phyloP scores from a whole-genome alignment of 2,113 vertebrate species.

The Regulus satrapa region DNA sequence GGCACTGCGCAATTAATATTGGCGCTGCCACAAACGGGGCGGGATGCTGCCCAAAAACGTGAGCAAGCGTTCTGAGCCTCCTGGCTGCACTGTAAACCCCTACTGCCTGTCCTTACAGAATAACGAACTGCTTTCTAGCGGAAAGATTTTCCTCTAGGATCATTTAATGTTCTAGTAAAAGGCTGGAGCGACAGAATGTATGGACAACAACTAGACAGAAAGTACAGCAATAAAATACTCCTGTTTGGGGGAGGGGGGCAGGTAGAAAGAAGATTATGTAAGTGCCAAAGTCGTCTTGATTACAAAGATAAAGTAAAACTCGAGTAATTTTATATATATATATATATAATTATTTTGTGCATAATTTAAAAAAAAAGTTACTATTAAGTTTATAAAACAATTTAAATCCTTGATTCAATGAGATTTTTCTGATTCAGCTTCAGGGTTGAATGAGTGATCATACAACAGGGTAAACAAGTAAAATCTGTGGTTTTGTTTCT shows the following conservation, averaged over 20 bases:
- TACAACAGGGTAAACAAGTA: background rate
- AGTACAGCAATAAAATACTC: background rate
- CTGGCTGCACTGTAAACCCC: background rate
- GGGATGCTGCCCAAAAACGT: background rate
- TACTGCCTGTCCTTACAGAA: background rate
- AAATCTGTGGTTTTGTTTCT: background rate
- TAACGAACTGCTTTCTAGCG: background rate
- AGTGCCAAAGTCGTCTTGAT: background rate
- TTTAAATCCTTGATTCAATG: background rate
- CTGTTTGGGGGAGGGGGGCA: background rate
- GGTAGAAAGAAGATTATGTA: background rate
- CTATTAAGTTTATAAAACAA: background rate
- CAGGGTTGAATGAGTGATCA: background rate
- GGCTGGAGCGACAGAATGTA: background rate
- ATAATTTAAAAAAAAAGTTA: background rate
- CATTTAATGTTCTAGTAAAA: background rate
- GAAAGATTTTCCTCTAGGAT: background rate
- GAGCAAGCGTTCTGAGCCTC: slow-evolving; percentile 18
- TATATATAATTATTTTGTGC: background rate
- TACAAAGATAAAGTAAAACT: background rate
- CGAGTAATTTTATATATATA: background rate
- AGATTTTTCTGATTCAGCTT: background rate
- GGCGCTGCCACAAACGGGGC: slow-evolving; percentile 24
- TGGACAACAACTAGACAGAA: background rate
- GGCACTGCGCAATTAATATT: slow-evolving; percentile 68